Percentiles rank a stretch among this genome's conserved stretches.
Evolutionary conservation across 1,140 invertebrate species (phyloP).

Genomic region (Cydia splendana): DNA sequence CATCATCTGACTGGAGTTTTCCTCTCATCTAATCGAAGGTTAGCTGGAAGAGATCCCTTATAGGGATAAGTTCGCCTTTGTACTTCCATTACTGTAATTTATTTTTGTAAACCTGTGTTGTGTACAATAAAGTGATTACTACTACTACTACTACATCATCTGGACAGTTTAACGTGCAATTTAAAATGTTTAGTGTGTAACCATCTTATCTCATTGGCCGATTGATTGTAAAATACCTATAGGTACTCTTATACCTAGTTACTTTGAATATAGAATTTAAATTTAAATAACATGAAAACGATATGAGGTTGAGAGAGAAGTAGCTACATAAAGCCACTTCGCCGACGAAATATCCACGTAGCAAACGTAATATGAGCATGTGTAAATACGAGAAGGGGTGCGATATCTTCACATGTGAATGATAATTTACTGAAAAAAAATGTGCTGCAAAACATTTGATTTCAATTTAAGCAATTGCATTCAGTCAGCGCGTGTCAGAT

Average conservation of each 20-base stretch:
- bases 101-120: too few species aligned
- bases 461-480: too few species aligned
- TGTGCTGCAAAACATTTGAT: background rate
- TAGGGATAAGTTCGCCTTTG: too few species aligned
- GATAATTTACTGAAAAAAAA: background rate
- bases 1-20: too few species aligned
- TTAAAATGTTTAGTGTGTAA: background rate
- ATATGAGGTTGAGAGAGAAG: background rate
- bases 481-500: too few species aligned
- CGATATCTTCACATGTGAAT: background rate
- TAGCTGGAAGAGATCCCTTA: too few species aligned
- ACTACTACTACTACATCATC: too few species aligned
- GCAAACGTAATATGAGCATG: background rate
- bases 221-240: background rate
- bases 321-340: background rate
- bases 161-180: constrained; percentile 16
- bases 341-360: background rate
- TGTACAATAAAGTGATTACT: too few species aligned
- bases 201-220: background rate
- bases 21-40: too few species aligned
- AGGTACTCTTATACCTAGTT: too few species aligned
- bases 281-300: background rate
- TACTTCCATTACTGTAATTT: too few species aligned
- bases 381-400: background rate
- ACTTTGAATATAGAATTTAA: too few species aligned